Base-by-base conservation (phyloP, 2,113 vertebrate species). In the Ramphastos sulfuratus region DNA sequence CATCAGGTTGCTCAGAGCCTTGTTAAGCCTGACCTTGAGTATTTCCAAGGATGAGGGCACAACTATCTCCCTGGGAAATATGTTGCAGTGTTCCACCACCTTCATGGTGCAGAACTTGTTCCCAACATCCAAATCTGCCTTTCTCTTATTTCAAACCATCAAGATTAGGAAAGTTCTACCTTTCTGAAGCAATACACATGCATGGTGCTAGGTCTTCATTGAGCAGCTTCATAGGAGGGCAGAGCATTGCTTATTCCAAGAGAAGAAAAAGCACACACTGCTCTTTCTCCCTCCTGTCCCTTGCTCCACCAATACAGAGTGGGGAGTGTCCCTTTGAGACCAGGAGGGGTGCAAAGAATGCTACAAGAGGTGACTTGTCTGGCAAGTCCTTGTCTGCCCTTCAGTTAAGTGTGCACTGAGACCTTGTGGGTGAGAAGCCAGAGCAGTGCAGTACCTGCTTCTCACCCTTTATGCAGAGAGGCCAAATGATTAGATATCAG, bases 371-470 rank as follows among this genome's bases (percentile, higher is more conserved):
- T 52, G 50, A 21, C 44, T 72, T 6, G 42, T 50, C 5, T 63
- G 81, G 7, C 4, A 1, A 4, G 50, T 1, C 2, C 31, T 42
- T 35, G 1, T 1, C 10, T 5, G 3, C 33, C 65, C 39, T 8
- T 12, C 4, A 21, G 42, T 28, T 17, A 6, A 9, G 2, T 6
- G 39, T 27, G 59, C 64, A 1, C 0, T 8, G 15, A 12, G 56
- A 27, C 46, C 30, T 72, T 12, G 27, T 7, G 33, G 64, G 56
- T 48, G 76, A 15, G 8, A 15, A 15, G 4, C 44, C 8, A 24
- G 18, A 48, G 56, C 10, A 27, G 75, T 8, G 71, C 55, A 50
- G 2, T 28, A 2, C 30, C 44, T 90, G 80, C 54, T 54, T 14
- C 50, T 21, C 13, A 4, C 17, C 50, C 50, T 52, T 52, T 24